Evolutionary conservation across 2,888 invertebrate genomes (phyloP), one percentile per base, ranked within the genome.

Genomic region (Liodrosophila aerea): DNA sequence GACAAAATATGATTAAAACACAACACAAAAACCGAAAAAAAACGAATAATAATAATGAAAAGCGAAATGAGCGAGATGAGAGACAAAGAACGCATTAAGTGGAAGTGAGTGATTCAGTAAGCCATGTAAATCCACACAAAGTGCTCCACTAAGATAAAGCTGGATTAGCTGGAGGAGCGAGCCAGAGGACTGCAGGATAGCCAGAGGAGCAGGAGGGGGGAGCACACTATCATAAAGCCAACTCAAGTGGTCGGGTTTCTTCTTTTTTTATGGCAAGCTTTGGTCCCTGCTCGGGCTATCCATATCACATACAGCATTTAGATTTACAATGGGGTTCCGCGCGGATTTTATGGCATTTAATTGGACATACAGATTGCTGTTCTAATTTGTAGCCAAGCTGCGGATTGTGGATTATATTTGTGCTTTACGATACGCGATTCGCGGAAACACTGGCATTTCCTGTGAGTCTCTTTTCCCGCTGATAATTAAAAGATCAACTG

Each of bases 401-500:
- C n/a, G n/a, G n/a, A n/a, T n/a, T n/a, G n/a, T n/a, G n/a, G n/a
- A n/a, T 61, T 29, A 29, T 34, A 16, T 41, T 29, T 45, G 30
- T 40, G 51, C 43, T 84, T 81, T 84, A 82, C 74, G 76, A 84
- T 78, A 82, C 74, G 82, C 74, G 82, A 74, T 82, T 82, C 81
- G 69, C 52, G 78, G 81, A 84, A 84, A 65, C 31, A 7, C 9
- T 2, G 9, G 0, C 0, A 7, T 9, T n/a, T n/a, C 22, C 22
- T 22, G 22, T 22, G 22, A n/a, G n/a, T n/a, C n/a, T n/a, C n/a
- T 5, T 22, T 2, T 22, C 22, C 22, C 22, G 2, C 22, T 5
- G 22, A 22, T 84, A 87, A 88, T 89, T 88, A 88, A 77, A 81
- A 87, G 88, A 88, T 88, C 87, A 89, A 89, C 84, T 89, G 88